Evolutionary conservation across 2,888 invertebrate genomes (phyloP), one percentile per base, ranked within the genome.

Genomic region (Sinodicranocentrus sp.): DNA sequence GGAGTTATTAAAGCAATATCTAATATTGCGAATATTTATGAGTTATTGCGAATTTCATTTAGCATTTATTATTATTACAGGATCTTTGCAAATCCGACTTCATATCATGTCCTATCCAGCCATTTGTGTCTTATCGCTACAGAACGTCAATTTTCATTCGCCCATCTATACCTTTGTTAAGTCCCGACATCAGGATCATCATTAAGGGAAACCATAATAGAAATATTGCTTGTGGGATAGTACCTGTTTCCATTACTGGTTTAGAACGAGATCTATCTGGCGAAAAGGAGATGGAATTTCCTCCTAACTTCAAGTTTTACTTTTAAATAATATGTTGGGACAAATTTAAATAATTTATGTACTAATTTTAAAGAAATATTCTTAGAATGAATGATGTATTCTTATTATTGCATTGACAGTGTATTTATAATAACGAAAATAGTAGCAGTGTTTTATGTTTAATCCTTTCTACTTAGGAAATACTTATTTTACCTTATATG

Each of bases 191-290:
- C 1, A 70, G 65, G 39, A 77, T 86, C 33, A 15, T 76, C 21
- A 75, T 86, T 19, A 28, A 70, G 25, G 78, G 61, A n/a, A 79
- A 78, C 25, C 26, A 76, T 6, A 44, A 61, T 1, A 72, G 68
- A 13, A 63, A 76, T 6, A 82, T 86, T 48, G 86, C 84, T 13
- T 86, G 86, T 43, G 86, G 77, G 0, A 71, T 84, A n/a, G 68
- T 86, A n/a, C 86, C 86, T 13, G 78, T 86, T n/a, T 19, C 83
- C n/a, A 85, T 86, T n/a, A 48, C 15, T 6, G 48, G n/a, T 15
- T n/a, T n/a, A n/a, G 48, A 48, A 48, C 48, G 33, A 33, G 33
- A 33, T 6, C 3, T 33, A 3, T 33, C 33, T 10, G 10, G 33
- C 10, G 33, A n/a, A n/a, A n/a, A n/a, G n/a, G n/a, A n/a, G n/a